Conservation (phyloP, 1,140 invertebrate species). For the Eueides isabella region DNA sequence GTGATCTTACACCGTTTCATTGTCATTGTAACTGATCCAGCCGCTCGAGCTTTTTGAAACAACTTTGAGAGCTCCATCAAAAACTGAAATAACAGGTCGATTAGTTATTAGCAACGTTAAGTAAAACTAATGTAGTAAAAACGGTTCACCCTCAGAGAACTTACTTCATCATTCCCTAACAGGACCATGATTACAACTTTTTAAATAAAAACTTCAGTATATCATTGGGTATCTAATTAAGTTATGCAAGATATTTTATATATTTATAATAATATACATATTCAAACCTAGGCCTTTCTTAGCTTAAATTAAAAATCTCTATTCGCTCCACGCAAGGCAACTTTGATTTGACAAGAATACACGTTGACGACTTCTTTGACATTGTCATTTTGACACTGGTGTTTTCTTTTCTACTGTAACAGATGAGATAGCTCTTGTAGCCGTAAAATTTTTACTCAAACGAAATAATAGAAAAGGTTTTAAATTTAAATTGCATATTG, state of each 20-base stretch:
- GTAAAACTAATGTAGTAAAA: background rate
- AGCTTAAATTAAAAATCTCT: slow-evolving; percentile 14
- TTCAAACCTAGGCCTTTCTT: slow-evolving; percentile 21
- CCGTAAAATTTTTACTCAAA: too few relatives aligned
- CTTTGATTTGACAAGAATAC: slow-evolving; percentile 25
- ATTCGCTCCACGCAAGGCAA: slow-evolving; percentile 36
- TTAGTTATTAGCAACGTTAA: background rate
- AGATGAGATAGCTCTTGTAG: background rate
- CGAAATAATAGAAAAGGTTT: too few relatives aligned
- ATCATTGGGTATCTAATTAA: slow-evolving; percentile 4
- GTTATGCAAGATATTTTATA: background rate
- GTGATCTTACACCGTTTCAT: slow-evolving; percentile 88
- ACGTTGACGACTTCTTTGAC: slow-evolving; percentile 28
- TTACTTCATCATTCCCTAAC: slow-evolving; percentile 86
- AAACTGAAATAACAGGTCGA: slow-evolving; percentile 84
- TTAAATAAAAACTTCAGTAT: slow-evolving; percentile 2
- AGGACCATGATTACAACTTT: slow-evolving; percentile 83
- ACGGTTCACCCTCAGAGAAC: slow-evolving; percentile 15
- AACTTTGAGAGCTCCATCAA: slow-evolving; percentile 85
- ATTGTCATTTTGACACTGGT: slow-evolving; percentile 18
- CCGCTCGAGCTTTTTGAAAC: slow-evolving; percentile 85
- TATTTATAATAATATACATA: slow-evolving; percentile 36
- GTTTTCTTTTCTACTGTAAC: background rate
- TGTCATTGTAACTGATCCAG: slow-evolving; percentile 86
- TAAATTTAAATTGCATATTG: too few relatives aligned